Percentiles rank a stretch among this genome's conserved stretches.
Conservation (phyloP, 2,113 vertebrate species). For the Rhodinocichla rosea region DNA sequence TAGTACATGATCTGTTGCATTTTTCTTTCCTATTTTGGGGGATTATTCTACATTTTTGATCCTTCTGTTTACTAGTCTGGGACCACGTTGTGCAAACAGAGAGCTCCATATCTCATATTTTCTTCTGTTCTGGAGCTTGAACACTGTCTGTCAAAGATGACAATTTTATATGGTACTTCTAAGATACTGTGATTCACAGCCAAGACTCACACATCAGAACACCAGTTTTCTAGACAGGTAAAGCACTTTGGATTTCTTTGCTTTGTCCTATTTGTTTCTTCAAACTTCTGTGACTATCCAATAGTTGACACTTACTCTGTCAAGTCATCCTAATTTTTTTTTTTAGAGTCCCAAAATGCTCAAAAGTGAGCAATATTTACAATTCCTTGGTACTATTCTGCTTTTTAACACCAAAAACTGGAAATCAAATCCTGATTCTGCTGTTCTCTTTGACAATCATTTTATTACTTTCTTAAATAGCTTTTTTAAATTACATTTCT, state of each 20-base stretch:
- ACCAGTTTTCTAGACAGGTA: neutral
- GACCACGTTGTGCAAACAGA: neutral
- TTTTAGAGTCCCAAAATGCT: neutral
- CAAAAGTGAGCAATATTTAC: neutral
- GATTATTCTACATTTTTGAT: neutral
- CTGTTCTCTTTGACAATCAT: neutral
- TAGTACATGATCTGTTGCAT: neutral
- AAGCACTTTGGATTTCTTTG: neutral
- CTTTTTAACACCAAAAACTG: neutral
- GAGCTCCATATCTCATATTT: neutral
- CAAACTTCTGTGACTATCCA: neutral
- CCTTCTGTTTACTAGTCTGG: neutral
- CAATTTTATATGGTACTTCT: neutral
- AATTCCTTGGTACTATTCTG: neutral
- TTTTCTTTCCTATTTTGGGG: neutral
- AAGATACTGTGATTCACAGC: neutral
- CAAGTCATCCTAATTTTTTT: neutral
- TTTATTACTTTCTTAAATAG: neutral
- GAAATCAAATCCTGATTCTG: neutral
- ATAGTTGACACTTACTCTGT: neutral
- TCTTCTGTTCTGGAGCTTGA: neutral
- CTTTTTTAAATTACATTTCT: neutral
- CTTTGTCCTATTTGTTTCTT: neutral
- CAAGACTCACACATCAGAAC: neutral
- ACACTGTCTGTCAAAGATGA: neutral